Percentiles rank a stretch among this genome's conserved stretches.
phyloP scores from a whole-genome alignment of 1,140 invertebrate species.

The Heliconius congener region DNA sequence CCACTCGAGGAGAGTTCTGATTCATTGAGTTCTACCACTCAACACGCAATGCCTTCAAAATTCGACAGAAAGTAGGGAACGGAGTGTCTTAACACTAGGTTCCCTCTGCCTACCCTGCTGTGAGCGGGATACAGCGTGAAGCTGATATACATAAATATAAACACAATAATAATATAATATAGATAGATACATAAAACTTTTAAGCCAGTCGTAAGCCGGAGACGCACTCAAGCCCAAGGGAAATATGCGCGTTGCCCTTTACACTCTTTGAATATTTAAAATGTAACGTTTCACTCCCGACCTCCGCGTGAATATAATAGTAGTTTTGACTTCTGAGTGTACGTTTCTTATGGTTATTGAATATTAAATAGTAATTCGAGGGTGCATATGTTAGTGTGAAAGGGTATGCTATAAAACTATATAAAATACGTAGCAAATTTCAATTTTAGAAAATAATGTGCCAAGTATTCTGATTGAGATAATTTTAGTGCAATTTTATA shows the following conservation, averaged over 20 bases:
- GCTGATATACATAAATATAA: too few relatives aligned
- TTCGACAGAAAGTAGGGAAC: too few relatives aligned
- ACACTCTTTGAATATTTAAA: conserved; percentile 79
- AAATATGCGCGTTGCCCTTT: conserved; percentile 76
- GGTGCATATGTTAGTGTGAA: conserved; percentile 33
- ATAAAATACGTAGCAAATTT: conserved; percentile 32
- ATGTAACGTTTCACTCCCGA: conserved; percentile 46
- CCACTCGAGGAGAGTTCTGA: too few relatives aligned
- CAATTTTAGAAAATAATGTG: background rate
- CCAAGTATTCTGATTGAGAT: too few relatives aligned
- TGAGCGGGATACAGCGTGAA: too few relatives aligned
- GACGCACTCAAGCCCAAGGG: conserved; percentile 36
- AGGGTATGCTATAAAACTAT: conserved; percentile 24
- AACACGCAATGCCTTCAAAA: too few relatives aligned
- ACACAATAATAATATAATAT: too few relatives aligned
- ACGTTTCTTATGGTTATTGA: conserved; percentile 40
- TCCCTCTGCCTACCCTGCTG: too few relatives aligned
- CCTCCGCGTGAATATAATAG: conserved; percentile 39
- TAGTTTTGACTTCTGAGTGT: conserved; percentile 27
- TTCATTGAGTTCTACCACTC: too few relatives aligned
- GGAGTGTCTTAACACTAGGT: too few relatives aligned
- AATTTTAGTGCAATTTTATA: too few relatives aligned
- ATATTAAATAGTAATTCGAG: conserved; percentile 37
- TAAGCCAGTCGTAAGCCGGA: conserved; percentile 46
- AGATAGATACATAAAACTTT: conserved; percentile 14